These are phyloP conservation scores for Anhinga anhinga DNA, from an alignment of 2,113 vertebrate genomes.

Conservation along the genomic window DNA sequence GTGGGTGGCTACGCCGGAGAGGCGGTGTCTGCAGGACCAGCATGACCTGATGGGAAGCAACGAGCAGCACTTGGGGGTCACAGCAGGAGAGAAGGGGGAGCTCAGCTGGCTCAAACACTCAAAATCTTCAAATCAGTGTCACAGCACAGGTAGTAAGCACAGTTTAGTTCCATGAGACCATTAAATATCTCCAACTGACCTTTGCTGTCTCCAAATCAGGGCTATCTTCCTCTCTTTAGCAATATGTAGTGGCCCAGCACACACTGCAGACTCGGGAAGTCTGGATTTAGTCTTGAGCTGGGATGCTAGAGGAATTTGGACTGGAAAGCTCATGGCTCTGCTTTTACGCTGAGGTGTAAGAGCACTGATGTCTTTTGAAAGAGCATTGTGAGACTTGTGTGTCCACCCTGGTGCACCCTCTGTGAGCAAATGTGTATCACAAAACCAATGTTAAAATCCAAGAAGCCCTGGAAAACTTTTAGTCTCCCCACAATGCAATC, in stretches of 20 bases:
- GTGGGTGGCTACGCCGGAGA: not conserved
- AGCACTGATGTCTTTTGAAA: not conserved
- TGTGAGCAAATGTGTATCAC: not conserved
- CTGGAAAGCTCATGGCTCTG: not conserved
- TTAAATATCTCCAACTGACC: not conserved
- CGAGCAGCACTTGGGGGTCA: not conserved
- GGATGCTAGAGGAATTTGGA: not conserved
- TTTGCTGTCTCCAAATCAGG: not conserved
- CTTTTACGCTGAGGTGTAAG: not conserved
- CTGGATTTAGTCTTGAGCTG: not conserved
- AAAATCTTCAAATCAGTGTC: not conserved
- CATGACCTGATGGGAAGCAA: fast-evolving
- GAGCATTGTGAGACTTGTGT: not conserved
- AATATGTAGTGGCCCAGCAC: not conserved
- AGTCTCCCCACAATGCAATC: not conserved
- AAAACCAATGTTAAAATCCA: not conserved
- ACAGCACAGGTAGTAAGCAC: fast-evolving
- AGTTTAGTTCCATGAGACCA: fast-evolving
- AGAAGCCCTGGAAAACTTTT: not conserved
- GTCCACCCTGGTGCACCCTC: not conserved
- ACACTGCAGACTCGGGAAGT: not conserved
- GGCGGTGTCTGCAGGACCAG: not conserved
- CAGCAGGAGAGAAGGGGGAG: not conserved
- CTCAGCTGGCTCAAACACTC: not conserved
- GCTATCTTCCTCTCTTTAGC: not conserved